Conservation (phyloP, 2,888 invertebrate species). For the Quadriops clusia region DNA sequence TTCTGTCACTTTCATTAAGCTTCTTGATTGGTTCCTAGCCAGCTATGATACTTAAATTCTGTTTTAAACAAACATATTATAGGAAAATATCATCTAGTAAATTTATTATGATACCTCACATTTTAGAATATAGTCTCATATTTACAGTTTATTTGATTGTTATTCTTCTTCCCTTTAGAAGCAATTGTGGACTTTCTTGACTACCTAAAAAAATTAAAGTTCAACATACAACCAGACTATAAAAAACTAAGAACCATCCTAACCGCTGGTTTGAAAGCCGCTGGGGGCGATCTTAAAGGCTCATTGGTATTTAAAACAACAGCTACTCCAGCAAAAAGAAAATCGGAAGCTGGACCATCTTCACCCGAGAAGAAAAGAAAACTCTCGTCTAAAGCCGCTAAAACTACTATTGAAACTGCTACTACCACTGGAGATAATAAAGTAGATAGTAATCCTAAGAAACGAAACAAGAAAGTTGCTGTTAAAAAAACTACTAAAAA, state of each 20-base stretch:
- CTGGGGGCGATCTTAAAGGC: slow-evolving; percentile 44
- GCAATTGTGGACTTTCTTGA: slow-evolving; percentile 53
- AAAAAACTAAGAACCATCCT: slow-evolving; percentile 56
- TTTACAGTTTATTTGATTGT: slow-evolving; percentile 4
- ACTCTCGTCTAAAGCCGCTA: slow-evolving; percentile 8
- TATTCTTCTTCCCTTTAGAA: slow-evolving; percentile 33
- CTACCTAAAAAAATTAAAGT: slow-evolving; percentile 54
- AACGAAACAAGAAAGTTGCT: too few species aligned
- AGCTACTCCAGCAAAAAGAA: slow-evolving; percentile 17
- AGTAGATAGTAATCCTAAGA: too few species aligned
- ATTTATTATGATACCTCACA: too few species aligned
- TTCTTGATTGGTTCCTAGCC: too few species aligned
- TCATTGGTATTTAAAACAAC: slow-evolving; percentile 46
- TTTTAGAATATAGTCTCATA: too few species aligned
- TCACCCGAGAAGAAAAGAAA: slow-evolving; percentile 17
- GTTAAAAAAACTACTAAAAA: slow-evolving; percentile 22
- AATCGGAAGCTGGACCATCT: slow-evolving; percentile 11
- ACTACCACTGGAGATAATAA: too few species aligned
- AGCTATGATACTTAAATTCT: too few species aligned
- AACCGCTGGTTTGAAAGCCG: slow-evolving; percentile 48
- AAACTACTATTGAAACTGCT: neutral
- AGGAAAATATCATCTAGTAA: too few species aligned
- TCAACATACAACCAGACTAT: slow-evolving; percentile 64
- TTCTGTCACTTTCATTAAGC: too few species aligned
- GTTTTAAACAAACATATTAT: too few species aligned